Evolutionary conservation across 2,888 invertebrate species (phyloP).

Genomic region (Eulithis testata): DNA sequence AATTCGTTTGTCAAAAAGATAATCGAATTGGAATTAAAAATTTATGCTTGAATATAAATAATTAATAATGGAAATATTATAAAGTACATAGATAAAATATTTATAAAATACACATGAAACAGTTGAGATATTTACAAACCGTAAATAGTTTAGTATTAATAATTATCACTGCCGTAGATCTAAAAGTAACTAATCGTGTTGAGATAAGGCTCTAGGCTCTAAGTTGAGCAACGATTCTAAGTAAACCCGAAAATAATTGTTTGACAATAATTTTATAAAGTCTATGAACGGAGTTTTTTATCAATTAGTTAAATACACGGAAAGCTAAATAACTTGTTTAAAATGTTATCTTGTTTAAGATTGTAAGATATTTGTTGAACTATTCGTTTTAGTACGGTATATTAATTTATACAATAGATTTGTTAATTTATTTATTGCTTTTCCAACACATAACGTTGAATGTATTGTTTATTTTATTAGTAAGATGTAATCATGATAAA

Average conservation of each 20-base stretch:
- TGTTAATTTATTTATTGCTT: conserved; percentile 24
- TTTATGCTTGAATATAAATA: no score
- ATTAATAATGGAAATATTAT: no score
- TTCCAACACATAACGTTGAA: conserved; percentile 11
- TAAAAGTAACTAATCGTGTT: no score
- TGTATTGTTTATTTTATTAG: conserved; percentile 8
- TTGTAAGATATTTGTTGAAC: background rate
- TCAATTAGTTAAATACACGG: background rate
- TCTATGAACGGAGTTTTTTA: background rate
- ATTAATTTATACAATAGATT: conserved; percentile 12
- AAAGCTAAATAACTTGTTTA: background rate
- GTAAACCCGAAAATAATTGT: background rate
- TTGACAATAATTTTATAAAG: background rate
- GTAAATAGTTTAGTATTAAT: no score
- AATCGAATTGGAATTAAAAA: no score
- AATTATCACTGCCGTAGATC: no score
- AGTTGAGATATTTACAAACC: no score
- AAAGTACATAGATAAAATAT: no score
- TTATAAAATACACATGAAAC: no score
- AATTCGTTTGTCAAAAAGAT: no score
- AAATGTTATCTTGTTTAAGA: background rate
- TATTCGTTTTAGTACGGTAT: background rate
- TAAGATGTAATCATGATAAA: conserved; percentile 8
- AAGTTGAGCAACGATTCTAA: no score
- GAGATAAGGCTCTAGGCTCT: no score